Base-by-base conservation (phyloP, 2,113 vertebrate species). In the Elephantulus edwardii region DNA sequence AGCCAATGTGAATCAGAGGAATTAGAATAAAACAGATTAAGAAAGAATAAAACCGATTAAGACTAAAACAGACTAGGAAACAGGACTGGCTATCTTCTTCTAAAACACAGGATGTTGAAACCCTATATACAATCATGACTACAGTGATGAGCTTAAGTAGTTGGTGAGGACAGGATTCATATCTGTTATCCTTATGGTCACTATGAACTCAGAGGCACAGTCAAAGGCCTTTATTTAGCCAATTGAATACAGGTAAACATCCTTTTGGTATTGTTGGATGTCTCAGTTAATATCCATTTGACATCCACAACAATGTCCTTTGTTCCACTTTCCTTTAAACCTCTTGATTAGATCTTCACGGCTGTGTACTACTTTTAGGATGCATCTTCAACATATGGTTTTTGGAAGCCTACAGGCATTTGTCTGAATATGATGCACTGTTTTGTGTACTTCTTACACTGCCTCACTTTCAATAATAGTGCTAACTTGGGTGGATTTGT, bases 371-470 rank as follows among this genome's bases (percentile, higher is more conserved):
- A 52, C 9, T 42, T 6, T 8, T 16, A 16, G 6, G 60, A 30
- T 6, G 2, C 0, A 17, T 0, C 38, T 50, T 16, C 19, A 11
- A 10, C 33, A 2, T 10, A 4, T 8, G 81, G 13, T 6, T 72
- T 52, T 9, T 1, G 17, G 26, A 40, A 13, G 2, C 52, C 7
- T 78, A 5, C 22, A 58, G 8, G 11, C 19, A 48, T 40, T 75
- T 46, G 24, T 22, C 28, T 33, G 35, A 35, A 30, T 58, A 17
- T 2, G 26, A 83, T 24, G 2, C n/a, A 6, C 20, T 56, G 14
- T 0, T 8, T 46, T 48, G 17, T 42, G 3, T 3, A 20, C 40
- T 6, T 42, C 17, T 89, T n/a, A n/a, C 1, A 28, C 4, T 38
- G 13, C 2, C 48, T 42, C 24, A 13, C 9, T 78, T 87, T 60